These are phyloP conservation scores for Balaeniceps rex DNA, from an alignment of 2,113 vertebrate genomes.

Conservation along the genomic window DNA sequence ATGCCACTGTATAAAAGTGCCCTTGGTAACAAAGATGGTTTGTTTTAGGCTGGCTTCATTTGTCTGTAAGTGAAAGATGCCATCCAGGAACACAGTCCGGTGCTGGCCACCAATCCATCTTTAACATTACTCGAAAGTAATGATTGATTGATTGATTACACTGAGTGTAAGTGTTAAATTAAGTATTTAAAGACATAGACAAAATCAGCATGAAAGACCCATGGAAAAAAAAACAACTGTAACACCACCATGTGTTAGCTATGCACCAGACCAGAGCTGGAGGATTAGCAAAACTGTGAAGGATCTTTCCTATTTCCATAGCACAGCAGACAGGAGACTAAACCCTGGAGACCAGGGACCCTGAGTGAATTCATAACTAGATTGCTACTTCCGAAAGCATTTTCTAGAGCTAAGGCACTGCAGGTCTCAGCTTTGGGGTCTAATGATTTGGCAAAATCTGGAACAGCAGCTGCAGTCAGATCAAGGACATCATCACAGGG, in stretches of 20 bases:
- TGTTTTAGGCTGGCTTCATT: neutral
- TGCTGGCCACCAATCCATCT: neutral
- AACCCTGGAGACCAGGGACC: neutral
- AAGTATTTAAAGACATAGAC: neutral
- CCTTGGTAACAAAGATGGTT: neutral
- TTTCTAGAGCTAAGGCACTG: neutral
- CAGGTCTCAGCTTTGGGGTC: neutral
- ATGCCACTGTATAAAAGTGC: neutral
- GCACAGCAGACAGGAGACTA: neutral
- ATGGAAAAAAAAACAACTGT: neutral
- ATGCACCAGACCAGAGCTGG: neutral
- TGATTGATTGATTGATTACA: neutral
- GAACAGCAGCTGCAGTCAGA: neutral
- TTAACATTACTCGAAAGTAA: neutral
- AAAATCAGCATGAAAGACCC: neutral
- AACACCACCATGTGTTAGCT: fast-evolving
- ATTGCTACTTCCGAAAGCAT: neutral
- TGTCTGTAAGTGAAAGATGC: neutral
- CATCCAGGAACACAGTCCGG: neutral
- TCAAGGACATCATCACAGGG: neutral
- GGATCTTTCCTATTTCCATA: neutral
- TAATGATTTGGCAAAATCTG: neutral
- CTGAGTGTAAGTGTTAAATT: neutral
- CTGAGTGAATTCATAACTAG: neutral
- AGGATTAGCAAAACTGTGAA: neutral